A percentile compares a stretch with the other conserved stretches of the same genome.
Evolutionary conservation across 2,797 vertebrate species (phyloP).

Genomic region (Monodelphis domestica): DNA sequence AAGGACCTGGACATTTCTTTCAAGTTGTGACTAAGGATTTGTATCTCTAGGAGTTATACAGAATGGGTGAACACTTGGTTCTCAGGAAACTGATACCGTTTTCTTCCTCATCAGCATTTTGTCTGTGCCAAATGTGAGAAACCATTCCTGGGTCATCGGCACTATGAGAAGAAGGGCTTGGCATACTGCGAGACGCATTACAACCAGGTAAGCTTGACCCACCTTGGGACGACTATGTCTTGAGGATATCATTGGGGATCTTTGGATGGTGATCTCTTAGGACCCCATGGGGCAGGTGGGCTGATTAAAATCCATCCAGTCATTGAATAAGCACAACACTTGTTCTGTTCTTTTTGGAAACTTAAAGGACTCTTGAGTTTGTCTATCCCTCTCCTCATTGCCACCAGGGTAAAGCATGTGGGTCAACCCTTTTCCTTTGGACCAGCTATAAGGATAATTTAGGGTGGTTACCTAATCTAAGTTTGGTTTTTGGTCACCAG

Average conservation of each 20-base stretch:
- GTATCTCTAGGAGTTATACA: neutral
- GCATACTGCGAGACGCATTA: constrained; percentile 89
- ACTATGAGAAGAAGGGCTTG: constrained; percentile 88
- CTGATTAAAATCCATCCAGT: neutral
- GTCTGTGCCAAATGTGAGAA: constrained; percentile 89
- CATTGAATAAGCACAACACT: neutral
- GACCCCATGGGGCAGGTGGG: neutral
- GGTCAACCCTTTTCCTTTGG: neutral
- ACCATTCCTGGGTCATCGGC: constrained; percentile 86
- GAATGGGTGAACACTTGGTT: neutral
- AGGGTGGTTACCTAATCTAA: too few species aligned
- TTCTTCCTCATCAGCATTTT: constrained; percentile 82
- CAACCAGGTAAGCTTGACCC: constrained; percentile 83
- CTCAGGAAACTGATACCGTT: neutral
- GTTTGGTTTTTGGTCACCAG: too few species aligned
- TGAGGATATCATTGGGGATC: neutral
- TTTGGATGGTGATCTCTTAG: neutral
- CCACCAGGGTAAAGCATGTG: neutral
- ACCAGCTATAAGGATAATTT: too few species aligned
- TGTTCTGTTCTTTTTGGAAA: neutral
- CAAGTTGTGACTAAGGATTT: neutral
- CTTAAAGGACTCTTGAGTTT: neutral
- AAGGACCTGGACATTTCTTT: neutral
- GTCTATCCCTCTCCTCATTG: neutral
- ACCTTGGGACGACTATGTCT: neutral